Evolutionary conservation across 2,888 invertebrate species (phyloP).

Genomic region (Watsonalla cultraria): DNA sequence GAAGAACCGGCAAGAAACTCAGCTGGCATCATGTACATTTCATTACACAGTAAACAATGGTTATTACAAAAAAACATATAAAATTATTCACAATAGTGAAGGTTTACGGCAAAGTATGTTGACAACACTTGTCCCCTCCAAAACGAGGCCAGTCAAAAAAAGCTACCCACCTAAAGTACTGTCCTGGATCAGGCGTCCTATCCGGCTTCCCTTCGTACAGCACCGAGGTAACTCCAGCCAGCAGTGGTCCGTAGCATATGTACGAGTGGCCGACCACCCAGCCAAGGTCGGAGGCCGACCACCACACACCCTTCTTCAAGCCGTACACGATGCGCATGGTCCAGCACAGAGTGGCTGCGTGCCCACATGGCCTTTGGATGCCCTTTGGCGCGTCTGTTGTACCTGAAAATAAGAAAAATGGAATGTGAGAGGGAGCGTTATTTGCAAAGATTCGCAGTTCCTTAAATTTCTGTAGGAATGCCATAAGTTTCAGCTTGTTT

Average conservation of each 20-base stretch:
- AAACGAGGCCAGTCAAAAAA: neutral
- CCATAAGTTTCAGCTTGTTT: too few relatives aligned
- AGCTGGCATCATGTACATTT: too few relatives aligned
- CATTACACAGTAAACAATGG: too few relatives aligned
- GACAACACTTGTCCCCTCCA: too few relatives aligned
- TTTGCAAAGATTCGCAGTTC: too few relatives aligned
- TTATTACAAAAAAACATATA: too few relatives aligned
- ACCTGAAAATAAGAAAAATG: constrained; percentile 65
- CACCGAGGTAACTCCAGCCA: constrained; percentile 88
- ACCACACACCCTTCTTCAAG: constrained; percentile 89
- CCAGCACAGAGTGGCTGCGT: constrained; percentile 92
- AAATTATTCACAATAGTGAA: too few relatives aligned
- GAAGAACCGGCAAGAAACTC: too few relatives aligned
- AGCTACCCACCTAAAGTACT: constrained; percentile 88
- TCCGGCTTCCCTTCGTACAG: constrained; percentile 97
- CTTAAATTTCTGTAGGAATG: too few relatives aligned
- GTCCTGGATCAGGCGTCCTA: constrained; percentile 94
- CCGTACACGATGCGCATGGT: constrained; percentile 91
- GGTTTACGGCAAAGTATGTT: too few relatives aligned
- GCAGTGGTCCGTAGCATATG: constrained; percentile 93
- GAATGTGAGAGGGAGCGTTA: too few relatives aligned
- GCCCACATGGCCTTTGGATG: constrained; percentile 91
- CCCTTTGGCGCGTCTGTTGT: constrained; percentile 80
- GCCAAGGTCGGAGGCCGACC: constrained; percentile 93
- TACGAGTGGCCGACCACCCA: constrained; percentile 98